Evolutionary conservation across 92 coral and sea anemone species (phyloP), one percentile per base, ranked within the genome.

Genomic region (Palythoa caribaeorum): DNA sequence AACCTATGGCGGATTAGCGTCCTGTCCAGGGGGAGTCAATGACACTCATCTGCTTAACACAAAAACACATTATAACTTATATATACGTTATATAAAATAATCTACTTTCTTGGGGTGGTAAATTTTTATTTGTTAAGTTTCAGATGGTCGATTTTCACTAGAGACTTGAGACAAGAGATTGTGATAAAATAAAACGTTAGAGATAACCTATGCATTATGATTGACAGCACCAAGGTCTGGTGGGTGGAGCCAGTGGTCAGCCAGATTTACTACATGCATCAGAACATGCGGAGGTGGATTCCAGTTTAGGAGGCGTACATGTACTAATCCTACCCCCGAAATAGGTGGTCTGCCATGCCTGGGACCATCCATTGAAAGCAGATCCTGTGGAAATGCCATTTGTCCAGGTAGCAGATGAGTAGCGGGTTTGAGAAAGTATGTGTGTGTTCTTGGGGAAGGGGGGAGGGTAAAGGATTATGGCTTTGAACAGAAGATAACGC

Each of bases 211-310:
- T 63, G 20, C 36, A 0, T 28, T 70, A 6, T 71, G 75, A 9
- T 14, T 71, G 50, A 71, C 75, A 71, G 75, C 4, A 36, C 75
- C 75, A 1, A 10, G 0, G 16, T n/a, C 75, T 48, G 96, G 94
- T 78, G 90, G 92, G n/a, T 92, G 78, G 79, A 89, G 89, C 73
- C 52, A 73, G 13, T 94, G 96, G 94, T 89, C 94, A 17, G 71
- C 47, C 87, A 28, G 28, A 28, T 94, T 89, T 86, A 85, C 84
- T 38, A 80, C 59, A 8, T 94, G 96, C 38, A 57, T 88, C 9
- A 89, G 76, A 76, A 14, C 93, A 8, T 92, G 96, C 62, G 96
- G 93, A 20, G 91, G 93, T 10, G 92, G 92, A 37, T 19, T 94
- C 72, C 94, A 87, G 79, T 87, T 83, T 53, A 88, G 93, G 44